Evolutionary conservation across 2,888 invertebrate species (phyloP).

Genomic region (Shargacucullia verbasci): DNA sequence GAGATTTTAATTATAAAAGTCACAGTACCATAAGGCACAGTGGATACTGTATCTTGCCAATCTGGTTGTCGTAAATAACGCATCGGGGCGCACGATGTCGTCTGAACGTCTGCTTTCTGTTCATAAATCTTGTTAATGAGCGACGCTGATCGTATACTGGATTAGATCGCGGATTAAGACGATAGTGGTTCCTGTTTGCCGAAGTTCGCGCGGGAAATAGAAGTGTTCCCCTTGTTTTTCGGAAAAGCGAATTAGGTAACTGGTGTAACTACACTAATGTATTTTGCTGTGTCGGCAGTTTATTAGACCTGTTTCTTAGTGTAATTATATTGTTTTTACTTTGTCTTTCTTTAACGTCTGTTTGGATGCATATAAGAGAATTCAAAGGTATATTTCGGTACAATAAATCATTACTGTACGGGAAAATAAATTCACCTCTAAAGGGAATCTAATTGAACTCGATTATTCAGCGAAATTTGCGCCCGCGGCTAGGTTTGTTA

Average conservation of each 20-base stretch:
- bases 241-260: slow-evolving; percentile 31
- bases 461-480: slow-evolving; percentile 57
- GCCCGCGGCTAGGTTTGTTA: slow-evolving; percentile 60
- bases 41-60: slow-evolving; percentile 71
- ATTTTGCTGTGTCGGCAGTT: slow-evolving; percentile 32
- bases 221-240: slow-evolving; percentile 46
- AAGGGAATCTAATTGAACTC: slow-evolving; percentile 53
- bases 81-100: slow-evolving; percentile 76
- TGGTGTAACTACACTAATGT: slow-evolving; percentile 36
- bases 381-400: slow-evolving; percentile 4
- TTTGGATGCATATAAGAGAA: too few species aligned
- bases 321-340: slow-evolving; percentile 29
- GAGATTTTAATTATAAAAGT: slow-evolving; percentile 59
- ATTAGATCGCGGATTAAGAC: slow-evolving; percentile 76
- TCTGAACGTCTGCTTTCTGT: slow-evolving; percentile 79
- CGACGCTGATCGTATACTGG: slow-evolving; percentile 78
- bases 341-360: neutral
- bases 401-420: slow-evolving; percentile 34
- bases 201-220: slow-evolving; percentile 55
- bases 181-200: slow-evolving; percentile 57
- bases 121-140: slow-evolving; percentile 88
- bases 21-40: slow-evolving; percentile 58
- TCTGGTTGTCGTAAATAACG: slow-evolving; percentile 83
- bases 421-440: slow-evolving; percentile 37
- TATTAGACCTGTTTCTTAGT: slow-evolving; percentile 31